A percentile compares a stretch with the other conserved stretches of the same genome.
These are phyloP conservation scores for Chaetura pelagica DNA, from an alignment of 2,113 vertebrate species.

Conservation along the genomic window DNA sequence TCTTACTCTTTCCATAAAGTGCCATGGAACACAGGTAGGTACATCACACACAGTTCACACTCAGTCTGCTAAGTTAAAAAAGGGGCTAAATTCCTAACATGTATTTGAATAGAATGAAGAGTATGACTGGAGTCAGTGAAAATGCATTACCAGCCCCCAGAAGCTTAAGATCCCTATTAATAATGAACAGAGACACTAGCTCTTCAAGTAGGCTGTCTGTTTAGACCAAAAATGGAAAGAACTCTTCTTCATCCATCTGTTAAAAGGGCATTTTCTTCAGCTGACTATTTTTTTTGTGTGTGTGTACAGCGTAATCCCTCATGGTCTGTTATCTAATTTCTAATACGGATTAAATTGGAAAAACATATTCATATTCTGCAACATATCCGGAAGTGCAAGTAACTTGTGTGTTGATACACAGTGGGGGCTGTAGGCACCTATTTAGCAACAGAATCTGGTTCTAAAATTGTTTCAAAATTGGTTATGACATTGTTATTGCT, in stretches of 20 bases:
- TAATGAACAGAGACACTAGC: background rate
- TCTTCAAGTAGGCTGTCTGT: background rate
- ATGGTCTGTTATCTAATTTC: background rate
- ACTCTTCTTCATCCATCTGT: background rate
- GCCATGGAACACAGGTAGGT: background rate
- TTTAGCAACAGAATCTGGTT: background rate
- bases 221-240: background rate
- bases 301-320: background rate
- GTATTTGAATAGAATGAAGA: background rate
- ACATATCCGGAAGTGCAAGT: background rate
- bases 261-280: background rate
- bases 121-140: background rate
- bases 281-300: background rate
- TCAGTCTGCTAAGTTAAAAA: background rate
- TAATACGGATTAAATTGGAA: background rate
- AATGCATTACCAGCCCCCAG: background rate
- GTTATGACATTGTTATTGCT: background rate
- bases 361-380: background rate
- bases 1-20: background rate
- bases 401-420: rapidly evolving
- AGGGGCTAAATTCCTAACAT: background rate
- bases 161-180: background rate
- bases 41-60: background rate
- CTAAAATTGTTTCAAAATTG: background rate
- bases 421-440: background rate